Base-by-base conservation (phyloP, 2,797 vertebrate genomes). In the Anas bahamensis region DNA sequence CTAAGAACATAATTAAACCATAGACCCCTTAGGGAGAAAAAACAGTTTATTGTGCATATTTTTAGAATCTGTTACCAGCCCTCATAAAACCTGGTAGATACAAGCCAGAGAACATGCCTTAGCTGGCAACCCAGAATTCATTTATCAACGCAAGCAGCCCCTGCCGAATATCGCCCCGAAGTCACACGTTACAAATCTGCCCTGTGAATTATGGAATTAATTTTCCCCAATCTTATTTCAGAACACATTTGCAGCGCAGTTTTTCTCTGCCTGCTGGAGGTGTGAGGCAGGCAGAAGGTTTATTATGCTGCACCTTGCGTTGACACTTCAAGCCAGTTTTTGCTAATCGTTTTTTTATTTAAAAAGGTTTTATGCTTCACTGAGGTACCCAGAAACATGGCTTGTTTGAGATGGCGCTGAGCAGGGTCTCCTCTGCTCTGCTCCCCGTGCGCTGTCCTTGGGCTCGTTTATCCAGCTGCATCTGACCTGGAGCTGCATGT, bases 1-100 rank as follows among this genome's bases (percentile, higher is more conserved):
- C 96, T 96, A 94, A 96, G 95, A 96, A 94, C 94, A 75, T 95
- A 96, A 96, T 96, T 96, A 96, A 96, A 94, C 88, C 90, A 7
- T 93, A 83, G 93, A 94, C 95, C 95, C 95, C 93, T 73, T 89
- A 85, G 94, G 94, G 96, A 95, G 90, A 89, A 94, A 83, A 92
- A 65, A 1, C 74, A 72, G 94, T 96, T 96, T 95, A 96, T 96
- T 95, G 96, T 93, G 88, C 17, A 7, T 96, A 96, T 96, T 96
- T 96, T 96, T 96, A 96, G 95, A 93, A 57, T 89, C 75, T 90
- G 83, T 96, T 95, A 79, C 61, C 88, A 96, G 84, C 90, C 94
- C 94, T 94, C 95, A 1, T 96, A 96, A 95, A 96, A 91, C 2
- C 68, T 11, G 93, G 53, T 76, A 71, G 18, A 85, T 74, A 59